phyloP scores from a whole-genome alignment of 2,113 vertebrate species.

The Nestor notabilis region DNA sequence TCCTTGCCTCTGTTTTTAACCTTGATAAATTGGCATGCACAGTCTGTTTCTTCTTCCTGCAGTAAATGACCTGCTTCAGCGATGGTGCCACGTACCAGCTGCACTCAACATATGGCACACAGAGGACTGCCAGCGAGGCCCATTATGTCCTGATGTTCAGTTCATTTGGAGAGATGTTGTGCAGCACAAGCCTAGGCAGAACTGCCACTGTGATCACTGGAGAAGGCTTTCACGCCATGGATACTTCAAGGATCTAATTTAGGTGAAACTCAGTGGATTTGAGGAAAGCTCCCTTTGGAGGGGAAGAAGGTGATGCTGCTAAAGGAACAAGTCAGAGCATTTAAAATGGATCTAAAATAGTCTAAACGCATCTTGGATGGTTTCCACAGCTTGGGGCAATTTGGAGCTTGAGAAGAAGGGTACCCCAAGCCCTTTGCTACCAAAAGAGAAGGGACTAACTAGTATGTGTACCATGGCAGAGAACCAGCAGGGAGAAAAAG shows the following conservation, averaged over 20 bases:
- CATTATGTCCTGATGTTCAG: constrained; percentile 2
- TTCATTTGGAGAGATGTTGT: neutral
- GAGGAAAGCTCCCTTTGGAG: neutral
- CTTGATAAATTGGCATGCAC: neutral
- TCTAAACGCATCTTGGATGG: too few relatives aligned
- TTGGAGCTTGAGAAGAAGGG: neutral
- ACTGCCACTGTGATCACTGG: neutral
- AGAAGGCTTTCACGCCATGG: neutral
- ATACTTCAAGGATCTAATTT: neutral
- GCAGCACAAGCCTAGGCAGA: neutral
- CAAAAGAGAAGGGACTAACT: neutral
- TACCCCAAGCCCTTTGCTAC: neutral
- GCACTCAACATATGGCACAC: constrained; percentile 38
- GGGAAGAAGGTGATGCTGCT: neutral
- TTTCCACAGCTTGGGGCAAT: neutral
- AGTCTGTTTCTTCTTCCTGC: neutral
- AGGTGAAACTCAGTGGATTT: neutral
- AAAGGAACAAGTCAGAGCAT: neutral
- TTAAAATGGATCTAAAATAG: neutral
- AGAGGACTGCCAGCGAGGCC: neutral
- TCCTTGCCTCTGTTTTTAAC: neutral
- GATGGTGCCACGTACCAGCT: constrained; percentile 6
- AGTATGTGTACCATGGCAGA: too few relatives aligned
- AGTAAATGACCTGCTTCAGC: constrained; percentile 27
- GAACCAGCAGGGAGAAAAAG: neutral